Percentiles rank a stretch among this genome's conserved stretches.
Conservation (phyloP, 2,113 vertebrate species). For the Rafetus swinhoei region DNA sequence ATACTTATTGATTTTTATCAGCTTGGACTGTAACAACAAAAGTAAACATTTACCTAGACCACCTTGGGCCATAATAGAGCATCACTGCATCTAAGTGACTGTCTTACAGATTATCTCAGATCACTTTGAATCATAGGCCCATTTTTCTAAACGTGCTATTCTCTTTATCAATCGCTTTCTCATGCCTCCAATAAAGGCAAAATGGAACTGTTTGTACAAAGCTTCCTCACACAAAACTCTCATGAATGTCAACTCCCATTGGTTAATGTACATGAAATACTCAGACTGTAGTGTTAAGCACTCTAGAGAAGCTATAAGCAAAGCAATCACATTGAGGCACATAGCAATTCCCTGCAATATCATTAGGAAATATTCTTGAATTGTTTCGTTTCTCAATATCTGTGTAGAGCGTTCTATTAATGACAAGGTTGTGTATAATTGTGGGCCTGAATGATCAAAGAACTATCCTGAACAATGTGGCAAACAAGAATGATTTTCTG, state of each 20-base stretch:
- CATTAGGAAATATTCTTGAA: too few species aligned
- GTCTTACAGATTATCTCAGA: not conserved
- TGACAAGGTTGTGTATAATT: too few species aligned
- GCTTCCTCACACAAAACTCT: not conserved
- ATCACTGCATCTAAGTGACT: rapidly evolving
- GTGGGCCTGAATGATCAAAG: too few species aligned
- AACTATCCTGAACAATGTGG: too few species aligned
- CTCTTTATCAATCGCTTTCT: not conserved
- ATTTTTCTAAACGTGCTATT: not conserved
- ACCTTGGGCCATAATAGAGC: not conserved
- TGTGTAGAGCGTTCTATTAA: too few species aligned
- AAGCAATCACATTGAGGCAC: not conserved
- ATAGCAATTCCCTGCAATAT: too few species aligned
- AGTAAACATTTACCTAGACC: conserved; percentile 38
- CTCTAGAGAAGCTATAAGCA: not conserved
- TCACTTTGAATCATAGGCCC: not conserved
- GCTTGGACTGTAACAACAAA: not conserved
- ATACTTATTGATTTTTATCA: conserved; percentile 45
- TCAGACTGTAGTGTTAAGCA: not conserved
- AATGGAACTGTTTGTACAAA: not conserved
- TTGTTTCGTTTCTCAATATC: too few species aligned
- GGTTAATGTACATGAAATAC: not conserved
- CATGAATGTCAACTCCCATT: too few species aligned
- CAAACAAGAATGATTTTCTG: too few species aligned
- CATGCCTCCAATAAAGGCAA: rapidly evolving